phyloP scores from a whole-genome alignment of 2,888 invertebrate species.

The Plebejus anna region DNA sequence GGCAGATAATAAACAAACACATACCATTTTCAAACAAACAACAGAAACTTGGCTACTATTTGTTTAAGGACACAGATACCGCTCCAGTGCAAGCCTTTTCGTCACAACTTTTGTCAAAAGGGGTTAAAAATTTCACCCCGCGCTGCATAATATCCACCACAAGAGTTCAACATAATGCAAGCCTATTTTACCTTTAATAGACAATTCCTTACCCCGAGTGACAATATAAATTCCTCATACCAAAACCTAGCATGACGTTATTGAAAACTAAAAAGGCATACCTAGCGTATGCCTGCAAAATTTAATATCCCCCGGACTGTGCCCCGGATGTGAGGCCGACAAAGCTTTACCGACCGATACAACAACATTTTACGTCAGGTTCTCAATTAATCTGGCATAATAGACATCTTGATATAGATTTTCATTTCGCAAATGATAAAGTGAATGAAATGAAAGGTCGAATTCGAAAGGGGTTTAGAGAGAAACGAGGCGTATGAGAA shows the following conservation, averaged over 20 bases:
- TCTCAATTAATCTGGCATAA: constrained; percentile 23
- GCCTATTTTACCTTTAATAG: background rate
- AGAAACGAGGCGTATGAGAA: no score
- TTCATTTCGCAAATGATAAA: constrained; percentile 11
- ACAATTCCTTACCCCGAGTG: background rate
- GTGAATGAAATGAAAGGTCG: background rate
- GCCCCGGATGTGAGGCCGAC: constrained; percentile 34
- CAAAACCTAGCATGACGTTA: constrained; percentile 3
- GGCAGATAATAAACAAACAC: no score
- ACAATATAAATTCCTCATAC: constrained; percentile 25
- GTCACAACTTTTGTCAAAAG: background rate
- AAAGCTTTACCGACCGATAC: constrained; percentile 38
- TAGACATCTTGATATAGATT: constrained; percentile 16
- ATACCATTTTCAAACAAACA: no score
- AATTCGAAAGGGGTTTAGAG: background rate
- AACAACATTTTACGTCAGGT: constrained; percentile 24
- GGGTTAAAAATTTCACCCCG: background rate
- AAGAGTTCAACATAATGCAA: background rate
- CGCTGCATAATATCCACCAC: no score
- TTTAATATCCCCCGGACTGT: constrained; percentile 41
- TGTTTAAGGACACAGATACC: no score
- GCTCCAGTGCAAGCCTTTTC: background rate
- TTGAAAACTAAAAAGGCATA: constrained; percentile 28
- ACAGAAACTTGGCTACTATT: no score
- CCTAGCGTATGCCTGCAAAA: constrained; percentile 39